phyloP scores from a whole-genome alignment of 1,140 invertebrate species.

The Epicauta chinensis region DNA sequence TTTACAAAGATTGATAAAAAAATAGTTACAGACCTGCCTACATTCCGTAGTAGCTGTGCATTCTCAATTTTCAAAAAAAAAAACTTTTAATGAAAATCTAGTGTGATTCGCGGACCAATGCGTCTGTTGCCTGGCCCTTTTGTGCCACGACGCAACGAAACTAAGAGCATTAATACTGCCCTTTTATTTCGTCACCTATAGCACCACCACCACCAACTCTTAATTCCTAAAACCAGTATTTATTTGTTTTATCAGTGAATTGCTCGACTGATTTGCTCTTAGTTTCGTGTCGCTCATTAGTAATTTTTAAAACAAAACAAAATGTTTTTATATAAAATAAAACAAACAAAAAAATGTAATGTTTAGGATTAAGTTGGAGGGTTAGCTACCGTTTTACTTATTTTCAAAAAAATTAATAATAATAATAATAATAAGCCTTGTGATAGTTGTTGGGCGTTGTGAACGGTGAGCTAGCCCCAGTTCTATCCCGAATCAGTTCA shows the following conservation, averaged over 20 bases:
- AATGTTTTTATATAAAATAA: conserved; percentile 28
- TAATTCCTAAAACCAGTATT: too few species aligned
- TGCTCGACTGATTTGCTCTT: conserved; percentile 23
- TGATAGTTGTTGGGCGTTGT: conserved; percentile 35
- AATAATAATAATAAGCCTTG: conserved; percentile 29
- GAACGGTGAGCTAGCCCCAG: neutral
- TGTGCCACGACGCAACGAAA: conserved; percentile 24
- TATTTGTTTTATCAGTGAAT: neutral
- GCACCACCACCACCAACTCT: too few species aligned
- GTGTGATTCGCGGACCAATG: conserved; percentile 40
- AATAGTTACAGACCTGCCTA: conserved; percentile 30
- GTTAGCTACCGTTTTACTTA: conserved; percentile 12
- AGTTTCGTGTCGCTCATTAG: conserved; percentile 32
- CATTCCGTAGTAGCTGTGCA: conserved; percentile 36
- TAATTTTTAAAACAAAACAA: conserved; percentile 21
- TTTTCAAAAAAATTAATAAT: too few species aligned
- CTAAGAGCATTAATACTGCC: conserved; percentile 29
- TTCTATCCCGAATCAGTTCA: neutral
- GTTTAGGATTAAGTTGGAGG: conserved; percentile 22
- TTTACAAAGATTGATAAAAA: neutral
- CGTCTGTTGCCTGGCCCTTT: conserved; percentile 23
- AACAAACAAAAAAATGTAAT: conserved; percentile 15
- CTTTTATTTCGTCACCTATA: too few species aligned
- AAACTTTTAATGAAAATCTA: neutral
- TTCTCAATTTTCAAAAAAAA: conserved; percentile 19